Base-by-base conservation (phyloP, 2,113 vertebrate species). In the Ivindomyrus marchei region DNA sequence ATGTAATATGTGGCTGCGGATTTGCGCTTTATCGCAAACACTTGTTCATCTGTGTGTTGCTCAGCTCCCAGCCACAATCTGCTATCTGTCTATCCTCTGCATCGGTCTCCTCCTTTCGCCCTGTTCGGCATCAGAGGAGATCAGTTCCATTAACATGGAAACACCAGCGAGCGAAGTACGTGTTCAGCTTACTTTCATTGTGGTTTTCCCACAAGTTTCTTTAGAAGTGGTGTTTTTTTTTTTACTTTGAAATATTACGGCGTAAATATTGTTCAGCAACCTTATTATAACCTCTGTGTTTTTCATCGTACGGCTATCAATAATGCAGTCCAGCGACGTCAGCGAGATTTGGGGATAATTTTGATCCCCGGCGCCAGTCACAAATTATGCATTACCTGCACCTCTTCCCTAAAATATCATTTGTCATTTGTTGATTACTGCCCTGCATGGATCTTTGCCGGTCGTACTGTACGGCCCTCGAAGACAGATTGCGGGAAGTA, bases 331-430 rank as follows among this genome's bases (percentile, higher is more conserved):
- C 88, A 84, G 85, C n/a, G 85, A 53, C 85, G 11, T 86, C 85
- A 56, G 85, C 49, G n/a, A 47, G 31, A 87, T 56, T 39, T 39
- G 4, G 85, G 50, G 11, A 31, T 87, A 87, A 56, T 87, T 87
- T 56, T 56, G 85, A 47, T 91, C 90, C 90, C 91, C 91, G 92
- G 89, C 42, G 88, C 46, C 84, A 90, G 91, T 93, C 89, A 92
- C 90, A 93, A 89, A 89, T 92, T 89, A 88, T 90, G 86, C 91
- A 90, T 93, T 94, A 94, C 93, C 89, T 89, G 91, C 91, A 90
- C 91, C 91, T 91, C 88, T 53, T 19, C 85, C 85, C 88, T 4
- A 21, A 94, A 91, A 94, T 95, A 94, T 93, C 93, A 94, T 95
- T 94, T 92, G 85, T 89, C 91, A 94, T 92, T 92, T 93, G 92